These are phyloP conservation scores for Cenopis cana DNA, from an alignment of 2,888 invertebrate species.

Conservation along the genomic window DNA sequence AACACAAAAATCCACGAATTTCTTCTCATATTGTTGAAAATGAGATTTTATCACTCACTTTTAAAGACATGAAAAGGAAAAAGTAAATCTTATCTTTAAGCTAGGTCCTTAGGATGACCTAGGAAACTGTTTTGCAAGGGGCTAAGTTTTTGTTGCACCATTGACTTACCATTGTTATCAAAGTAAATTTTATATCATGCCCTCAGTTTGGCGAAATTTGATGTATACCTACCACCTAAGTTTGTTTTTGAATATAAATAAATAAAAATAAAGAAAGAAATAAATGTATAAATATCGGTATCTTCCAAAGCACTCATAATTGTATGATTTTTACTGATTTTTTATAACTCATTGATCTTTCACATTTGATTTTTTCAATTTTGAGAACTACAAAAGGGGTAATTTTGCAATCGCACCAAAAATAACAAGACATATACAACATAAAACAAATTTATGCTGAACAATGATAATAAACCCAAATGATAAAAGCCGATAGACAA, in stretches of 20 bases:
- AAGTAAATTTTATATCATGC: no score
- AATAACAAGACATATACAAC: conserved; percentile 1
- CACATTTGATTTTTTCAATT: neutral
- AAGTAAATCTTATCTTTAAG: neutral
- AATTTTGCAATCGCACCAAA: neutral
- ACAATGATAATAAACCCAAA: neutral
- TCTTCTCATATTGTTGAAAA: neutral
- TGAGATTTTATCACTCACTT: neutral
- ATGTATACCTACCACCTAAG: no score
- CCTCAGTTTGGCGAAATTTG: no score
- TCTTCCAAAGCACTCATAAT: neutral
- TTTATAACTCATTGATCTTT: neutral
- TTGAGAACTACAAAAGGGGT: neutral
- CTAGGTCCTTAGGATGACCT: neutral
- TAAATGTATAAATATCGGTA: conserved; percentile 9
- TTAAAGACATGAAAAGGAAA: neutral
- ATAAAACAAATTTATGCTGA: conserved; percentile 1
- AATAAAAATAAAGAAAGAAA: no score
- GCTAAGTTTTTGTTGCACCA: neutral
- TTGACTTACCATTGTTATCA: no score
- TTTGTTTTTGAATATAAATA: no score
- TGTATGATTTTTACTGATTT: neutral
- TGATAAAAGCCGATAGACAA: conserved; percentile 48
- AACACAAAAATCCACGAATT: no score
- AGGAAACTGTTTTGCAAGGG: neutral